A percentile compares a stretch with the other conserved stretches of the same genome.
phyloP scores from a whole-genome alignment of 2,888 invertebrate species.

The Scaptomyza flava region DNA sequence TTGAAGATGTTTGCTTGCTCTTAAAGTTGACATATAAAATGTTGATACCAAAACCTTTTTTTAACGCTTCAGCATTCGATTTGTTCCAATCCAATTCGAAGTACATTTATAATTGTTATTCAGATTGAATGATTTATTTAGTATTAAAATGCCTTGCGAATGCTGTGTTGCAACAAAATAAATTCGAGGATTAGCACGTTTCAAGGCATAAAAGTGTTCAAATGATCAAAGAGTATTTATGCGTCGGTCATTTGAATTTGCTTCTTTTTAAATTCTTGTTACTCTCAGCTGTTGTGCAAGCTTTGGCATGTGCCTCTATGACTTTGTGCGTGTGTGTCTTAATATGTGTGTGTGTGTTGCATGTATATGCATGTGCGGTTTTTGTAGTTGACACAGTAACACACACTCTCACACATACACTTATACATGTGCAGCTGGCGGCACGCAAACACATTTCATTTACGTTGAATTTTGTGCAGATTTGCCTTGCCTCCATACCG shows the following conservation, averaged over 20 bases:
- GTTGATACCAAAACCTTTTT: no score
- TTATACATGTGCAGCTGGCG: slow-evolving; percentile 41
- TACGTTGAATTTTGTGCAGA: slow-evolving; percentile 73
- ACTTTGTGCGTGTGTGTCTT: slow-evolving; percentile 7
- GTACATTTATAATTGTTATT: no score
- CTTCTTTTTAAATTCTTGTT: slow-evolving; percentile 27
- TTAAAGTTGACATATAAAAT: no score
- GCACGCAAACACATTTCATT: slow-evolving; percentile 77
- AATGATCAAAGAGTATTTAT: slow-evolving; percentile 13
- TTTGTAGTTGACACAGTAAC: slow-evolving; percentile 78
- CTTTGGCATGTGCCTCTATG: slow-evolving; percentile 58
- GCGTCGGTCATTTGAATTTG: not conserved
- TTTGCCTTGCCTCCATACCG: slow-evolving; percentile 37
- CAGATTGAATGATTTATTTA: no score
- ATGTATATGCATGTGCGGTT: slow-evolving; percentile 59
- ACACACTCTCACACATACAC: slow-evolving; percentile 29
- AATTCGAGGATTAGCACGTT: no score
- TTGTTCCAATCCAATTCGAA: no score
- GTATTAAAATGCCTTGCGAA: no score
- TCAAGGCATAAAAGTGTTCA: no score
- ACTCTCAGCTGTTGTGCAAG: slow-evolving; percentile 47
- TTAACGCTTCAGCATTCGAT: no score
- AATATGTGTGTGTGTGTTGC: slow-evolving; percentile 25
- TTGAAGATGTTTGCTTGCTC: no score
- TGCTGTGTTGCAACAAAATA: no score